Base-by-base conservation (phyloP, 2,113 vertebrate genomes). In the Chelonoidis abingdonii region DNA sequence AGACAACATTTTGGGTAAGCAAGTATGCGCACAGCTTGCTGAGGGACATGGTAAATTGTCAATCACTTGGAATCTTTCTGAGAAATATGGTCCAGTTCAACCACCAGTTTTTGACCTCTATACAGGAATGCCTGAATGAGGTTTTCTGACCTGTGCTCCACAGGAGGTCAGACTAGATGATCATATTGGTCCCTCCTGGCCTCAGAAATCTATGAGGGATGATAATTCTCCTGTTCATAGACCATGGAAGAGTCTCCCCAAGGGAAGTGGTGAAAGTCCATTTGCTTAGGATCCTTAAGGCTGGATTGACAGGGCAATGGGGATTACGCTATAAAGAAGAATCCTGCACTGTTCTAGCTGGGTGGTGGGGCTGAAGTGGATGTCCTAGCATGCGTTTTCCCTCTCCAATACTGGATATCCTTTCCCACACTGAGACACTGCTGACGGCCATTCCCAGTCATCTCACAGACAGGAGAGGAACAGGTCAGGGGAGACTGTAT, bases 391-490 rank as follows among this genome's bases (percentile, higher is more conserved):
- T 78, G 82, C 57, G 29, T 53, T 72, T 25, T 87, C 9, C 27
- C 25, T 35, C 59, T 65, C 59, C 35, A 14, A 17, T 65, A 31
- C 17, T 65, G 31, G 59, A 35, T 35, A 16, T 35, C 29, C 31
- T 65, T 65, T 65, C 59, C 59, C 29, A 29, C 27, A 13, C 57
- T 29, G 57, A 59, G 29, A 65, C 6, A 6, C 12, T 65, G 31
- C 7, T 4, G 31, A 76, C 88, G 54, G 80, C 3, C 78, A 79
- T 11, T 79, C 10, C 78, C 84, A 54, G 49, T 75, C 69, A 27
- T 3, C 93, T 86, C 93, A 56, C 44, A 84, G 47, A 72, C 29
- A 49, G 31, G 87, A 56, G 62, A 22, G 79, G 91, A 91, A 72
- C 13, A 59, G 82, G 54, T 49, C 80, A 41, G 78, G 50, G 54